Evolutionary conservation across 2,113 vertebrate genomes (phyloP).

Genomic region (Perca flavescens): DNA sequence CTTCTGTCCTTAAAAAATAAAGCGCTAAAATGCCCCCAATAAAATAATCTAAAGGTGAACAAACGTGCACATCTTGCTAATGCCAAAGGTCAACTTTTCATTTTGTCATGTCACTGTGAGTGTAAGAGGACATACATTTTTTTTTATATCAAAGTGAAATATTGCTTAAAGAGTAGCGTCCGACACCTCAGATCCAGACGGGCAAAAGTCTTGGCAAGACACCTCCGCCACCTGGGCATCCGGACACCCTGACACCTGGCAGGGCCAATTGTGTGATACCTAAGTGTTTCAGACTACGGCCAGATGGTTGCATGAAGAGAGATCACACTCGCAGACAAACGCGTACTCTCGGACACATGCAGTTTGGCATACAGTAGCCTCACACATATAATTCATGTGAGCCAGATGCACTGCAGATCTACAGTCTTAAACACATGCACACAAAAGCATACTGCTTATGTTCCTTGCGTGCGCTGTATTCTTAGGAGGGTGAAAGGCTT

Average conservation of each 20-base stretch:
- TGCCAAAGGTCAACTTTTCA: conserved; percentile 20
- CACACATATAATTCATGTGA: conserved; percentile 79
- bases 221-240: conserved; percentile 63
- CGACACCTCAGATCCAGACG: conserved; percentile 15
- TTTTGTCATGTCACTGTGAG: conserved; percentile 30
- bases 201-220: conserved; percentile 59
- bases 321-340: conserved; percentile 52
- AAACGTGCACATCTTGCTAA: neutral
- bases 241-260: conserved; percentile 70
- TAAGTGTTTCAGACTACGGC: conserved; percentile 72
- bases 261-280: conserved; percentile 66
- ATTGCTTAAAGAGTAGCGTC: conserved; percentile 32
- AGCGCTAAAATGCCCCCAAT: too few relatives aligned
- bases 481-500: conserved; percentile 10
- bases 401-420: conserved; percentile 73
- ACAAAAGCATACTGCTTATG: conserved; percentile 31
- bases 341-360: conserved; percentile 36
- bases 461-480: conserved; percentile 14
- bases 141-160: conserved; percentile 48
- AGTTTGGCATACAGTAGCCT: conserved; percentile 61
- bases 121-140: conserved; percentile 9
- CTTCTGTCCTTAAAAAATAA: too few relatives aligned
- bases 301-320: conserved; percentile 75
- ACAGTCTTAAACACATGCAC: conserved; percentile 48
- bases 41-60: neutral